Conservation (phyloP, 1,140 invertebrate genomes). For the Helicoverpa zea region DNA sequence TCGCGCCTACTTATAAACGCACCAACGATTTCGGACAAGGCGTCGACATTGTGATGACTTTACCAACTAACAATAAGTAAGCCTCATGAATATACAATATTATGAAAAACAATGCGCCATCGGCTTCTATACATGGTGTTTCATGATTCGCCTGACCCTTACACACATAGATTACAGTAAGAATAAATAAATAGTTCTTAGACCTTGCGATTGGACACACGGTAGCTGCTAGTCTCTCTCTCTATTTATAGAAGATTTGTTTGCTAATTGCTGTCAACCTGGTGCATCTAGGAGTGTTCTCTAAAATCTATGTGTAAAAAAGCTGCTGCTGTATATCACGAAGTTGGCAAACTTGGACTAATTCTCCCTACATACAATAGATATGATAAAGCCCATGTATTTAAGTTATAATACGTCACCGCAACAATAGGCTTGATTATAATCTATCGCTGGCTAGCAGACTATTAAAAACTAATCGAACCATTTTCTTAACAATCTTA, state of each 20-base stretch:
- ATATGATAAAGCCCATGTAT: background rate
- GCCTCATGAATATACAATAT: slow-evolving; percentile 2
- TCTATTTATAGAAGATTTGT: slow-evolving; percentile 59
- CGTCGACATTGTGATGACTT: slow-evolving; percentile 13
- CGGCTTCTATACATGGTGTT: slow-evolving; percentile 21
- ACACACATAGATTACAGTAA: slow-evolving; percentile 21
- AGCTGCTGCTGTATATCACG: background rate
- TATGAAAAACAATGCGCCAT: slow-evolving; percentile 21
- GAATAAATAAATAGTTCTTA: slow-evolving; percentile 49
- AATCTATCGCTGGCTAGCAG: background rate
- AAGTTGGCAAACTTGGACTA: background rate
- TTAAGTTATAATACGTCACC: background rate
- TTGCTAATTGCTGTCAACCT: slow-evolving; percentile 16
- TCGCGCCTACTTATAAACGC: slow-evolving; percentile 14
- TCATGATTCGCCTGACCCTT: slow-evolving; percentile 32
- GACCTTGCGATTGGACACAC: slow-evolving; percentile 49
- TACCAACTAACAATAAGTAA: background rate
- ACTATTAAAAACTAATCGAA: background rate
- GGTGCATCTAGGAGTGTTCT: too few species aligned
- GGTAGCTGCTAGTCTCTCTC: slow-evolving; percentile 60
- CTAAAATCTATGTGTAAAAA: background rate
- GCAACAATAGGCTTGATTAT: slow-evolving; percentile 8
- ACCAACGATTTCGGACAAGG: slow-evolving; percentile 15
- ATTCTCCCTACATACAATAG: background rate
- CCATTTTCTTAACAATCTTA: slow-evolving; percentile 23